Conservation (phyloP, 1,140 invertebrate species). For the Sinonovacula constricta region DNA sequence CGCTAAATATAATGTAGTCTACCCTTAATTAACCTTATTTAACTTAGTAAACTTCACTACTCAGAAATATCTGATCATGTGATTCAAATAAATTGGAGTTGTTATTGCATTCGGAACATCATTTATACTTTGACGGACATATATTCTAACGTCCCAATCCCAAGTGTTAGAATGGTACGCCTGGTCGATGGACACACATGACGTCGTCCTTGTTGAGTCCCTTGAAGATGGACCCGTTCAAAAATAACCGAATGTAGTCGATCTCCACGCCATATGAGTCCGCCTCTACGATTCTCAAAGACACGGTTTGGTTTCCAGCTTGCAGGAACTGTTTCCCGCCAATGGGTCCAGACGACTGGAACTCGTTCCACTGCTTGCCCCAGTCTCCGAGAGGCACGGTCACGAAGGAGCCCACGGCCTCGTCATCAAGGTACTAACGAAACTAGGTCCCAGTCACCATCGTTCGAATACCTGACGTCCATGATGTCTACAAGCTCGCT, state of each 20-base stretch:
- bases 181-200: conserved; percentile 38
- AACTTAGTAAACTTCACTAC: too few relatives aligned
- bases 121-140: too few relatives aligned
- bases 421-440: conserved; percentile 34
- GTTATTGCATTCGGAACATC: too few relatives aligned
- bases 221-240: conserved; percentile 18
- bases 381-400: conserved; percentile 4
- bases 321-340: conserved; percentile 10
- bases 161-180: too few relatives aligned
- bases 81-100: too few relatives aligned
- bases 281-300: conserved; percentile 4
- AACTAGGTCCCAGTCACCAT: conserved; percentile 49
- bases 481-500: conserved; percentile 23
- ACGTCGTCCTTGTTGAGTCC: conserved; percentile 25
- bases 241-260: conserved; percentile 44
- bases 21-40: too few relatives aligned
- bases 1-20: too few relatives aligned
- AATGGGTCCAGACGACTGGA: conserved; percentile 38
- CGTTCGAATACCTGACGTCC: conserved; percentile 57
- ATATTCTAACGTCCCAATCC: too few relatives aligned
- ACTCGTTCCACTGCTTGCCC: conserved; percentile 44
- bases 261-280: conserved; percentile 47
- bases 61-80: too few relatives aligned
- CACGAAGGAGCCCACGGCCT: conserved; percentile 21
- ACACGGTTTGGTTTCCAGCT: conserved; percentile 23